Evolutionary conservation across 2,797 vertebrate genomes (phyloP).

Genomic region (Scleropages formosus): DNA sequence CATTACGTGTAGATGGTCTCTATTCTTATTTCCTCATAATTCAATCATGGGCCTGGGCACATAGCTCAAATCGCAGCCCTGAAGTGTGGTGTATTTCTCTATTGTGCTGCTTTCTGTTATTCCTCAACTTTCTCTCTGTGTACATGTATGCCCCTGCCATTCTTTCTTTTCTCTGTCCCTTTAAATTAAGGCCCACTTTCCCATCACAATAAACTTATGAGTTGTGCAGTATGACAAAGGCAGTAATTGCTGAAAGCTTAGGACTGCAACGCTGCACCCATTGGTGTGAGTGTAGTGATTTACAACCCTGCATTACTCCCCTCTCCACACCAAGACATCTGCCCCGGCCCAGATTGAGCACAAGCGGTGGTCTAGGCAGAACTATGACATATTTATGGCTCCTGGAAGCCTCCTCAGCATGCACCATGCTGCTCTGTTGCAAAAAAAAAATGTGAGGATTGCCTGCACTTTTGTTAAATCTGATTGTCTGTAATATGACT

Average conservation of each 20-base stretch:
- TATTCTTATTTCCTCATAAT: too few relatives aligned
- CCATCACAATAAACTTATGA: too few relatives aligned
- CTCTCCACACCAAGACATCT: constrained; percentile 57
- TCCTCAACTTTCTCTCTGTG: background rate
- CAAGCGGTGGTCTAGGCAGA: constrained; percentile 50
- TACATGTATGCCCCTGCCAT: background rate
- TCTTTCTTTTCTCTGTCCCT: background rate
- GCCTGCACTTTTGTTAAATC: constrained; percentile 47
- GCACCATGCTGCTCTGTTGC: constrained; percentile 49
- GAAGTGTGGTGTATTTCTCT: background rate
- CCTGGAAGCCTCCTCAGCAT: constrained; percentile 55
- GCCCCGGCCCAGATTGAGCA: constrained; percentile 59
- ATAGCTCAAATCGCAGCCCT: background rate
- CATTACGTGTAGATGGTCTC: too few relatives aligned
- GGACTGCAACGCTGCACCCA: constrained; percentile 35
- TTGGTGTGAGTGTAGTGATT: constrained; percentile 43
- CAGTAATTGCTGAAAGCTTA: constrained; percentile 15
- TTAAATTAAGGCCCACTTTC: background rate
- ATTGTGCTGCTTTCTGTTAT: background rate
- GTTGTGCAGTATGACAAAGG: constrained; percentile 12
- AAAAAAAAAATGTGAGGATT: constrained; percentile 54
- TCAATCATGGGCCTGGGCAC: too few relatives aligned
- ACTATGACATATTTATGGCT: constrained; percentile 59
- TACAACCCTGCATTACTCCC: constrained; percentile 48
- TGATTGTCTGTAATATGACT: constrained; percentile 54